Percentiles rank a stretch among this genome's conserved stretches.
These are phyloP conservation scores for Hypomecis punctinalis DNA, from an alignment of 2,888 invertebrate genomes.

Conservation along the genomic window DNA sequence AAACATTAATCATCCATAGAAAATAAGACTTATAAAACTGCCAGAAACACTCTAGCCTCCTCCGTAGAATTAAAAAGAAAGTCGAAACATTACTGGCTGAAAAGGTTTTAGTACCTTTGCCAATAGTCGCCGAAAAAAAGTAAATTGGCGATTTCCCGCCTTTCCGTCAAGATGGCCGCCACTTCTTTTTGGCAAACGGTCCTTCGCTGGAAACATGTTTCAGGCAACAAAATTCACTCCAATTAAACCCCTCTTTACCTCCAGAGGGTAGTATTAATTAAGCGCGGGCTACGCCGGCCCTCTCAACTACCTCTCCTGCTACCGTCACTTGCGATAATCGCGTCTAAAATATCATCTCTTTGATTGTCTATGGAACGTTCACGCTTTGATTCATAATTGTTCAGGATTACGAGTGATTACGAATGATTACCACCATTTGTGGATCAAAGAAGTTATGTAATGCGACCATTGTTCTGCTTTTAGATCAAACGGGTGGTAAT, in stretches of 20 bases:
- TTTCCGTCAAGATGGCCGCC: conserved; percentile 29
- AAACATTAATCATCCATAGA: conserved; percentile 9
- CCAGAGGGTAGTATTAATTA: conserved; percentile 70
- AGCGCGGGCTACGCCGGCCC: conserved; percentile 57
- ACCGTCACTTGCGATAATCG: conserved; percentile 70
- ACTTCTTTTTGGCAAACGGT: conserved; percentile 24
- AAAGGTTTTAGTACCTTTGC: conserved; percentile 22
- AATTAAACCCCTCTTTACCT: conserved; percentile 43
- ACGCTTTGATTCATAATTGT: conserved; percentile 66
- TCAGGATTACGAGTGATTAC: conserved; percentile 61
- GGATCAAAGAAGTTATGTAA: conserved; percentile 39
- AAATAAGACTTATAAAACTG: conserved; percentile 4
- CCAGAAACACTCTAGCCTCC: not conserved
- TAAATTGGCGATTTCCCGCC: conserved; percentile 26
- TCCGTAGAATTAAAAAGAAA: conserved; percentile 8
- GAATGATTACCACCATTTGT: conserved; percentile 48
- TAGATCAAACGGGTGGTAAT: conserved; percentile 34
- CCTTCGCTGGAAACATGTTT: conserved; percentile 30
- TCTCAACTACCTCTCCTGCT: conserved; percentile 50
- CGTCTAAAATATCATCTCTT: conserved; percentile 72
- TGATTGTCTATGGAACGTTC: conserved; percentile 69
- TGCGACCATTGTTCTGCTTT: conserved; percentile 35
- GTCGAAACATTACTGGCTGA: conserved; percentile 12
- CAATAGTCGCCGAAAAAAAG: conserved; percentile 18
- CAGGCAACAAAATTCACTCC: conserved; percentile 41